phyloP scores from a whole-genome alignment of 1,140 invertebrate genomes.

The Diploscapter pachys region DNA sequence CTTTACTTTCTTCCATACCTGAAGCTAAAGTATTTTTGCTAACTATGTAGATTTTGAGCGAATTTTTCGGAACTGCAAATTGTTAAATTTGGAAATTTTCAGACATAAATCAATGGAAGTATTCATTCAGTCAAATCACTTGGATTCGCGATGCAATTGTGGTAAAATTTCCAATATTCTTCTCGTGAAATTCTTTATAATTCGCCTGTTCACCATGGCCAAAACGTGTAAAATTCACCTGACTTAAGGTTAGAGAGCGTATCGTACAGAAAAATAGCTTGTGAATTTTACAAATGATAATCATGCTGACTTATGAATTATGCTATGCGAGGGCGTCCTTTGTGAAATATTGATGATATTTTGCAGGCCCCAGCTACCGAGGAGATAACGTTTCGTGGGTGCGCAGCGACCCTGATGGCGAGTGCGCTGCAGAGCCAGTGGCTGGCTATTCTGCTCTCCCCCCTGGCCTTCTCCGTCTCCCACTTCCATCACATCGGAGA shows the following conservation, averaged over 20 bases:
- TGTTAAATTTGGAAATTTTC: background rate
- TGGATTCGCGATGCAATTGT: conserved; percentile 14
- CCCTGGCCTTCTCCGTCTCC: conserved; percentile 5
- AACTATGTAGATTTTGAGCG: background rate
- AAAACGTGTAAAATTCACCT: background rate
- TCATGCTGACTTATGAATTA: background rate
- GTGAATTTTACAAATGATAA: background rate
- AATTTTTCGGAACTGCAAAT: too few species aligned
- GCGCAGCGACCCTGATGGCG: conserved; percentile 12
- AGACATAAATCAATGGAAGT: conserved; percentile 16
- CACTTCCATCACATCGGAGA: conserved; percentile 24
- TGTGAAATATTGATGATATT: background rate
- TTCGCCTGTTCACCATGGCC: background rate
- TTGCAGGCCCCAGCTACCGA: conserved; percentile 25
- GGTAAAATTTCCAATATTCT: background rate
- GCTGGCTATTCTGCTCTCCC: background rate
- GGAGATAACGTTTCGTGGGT: conserved; percentile 19
- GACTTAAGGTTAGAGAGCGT: background rate
- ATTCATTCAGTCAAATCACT: background rate
- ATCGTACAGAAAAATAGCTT: background rate
- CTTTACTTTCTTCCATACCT: background rate
- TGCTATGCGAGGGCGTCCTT: too few species aligned
- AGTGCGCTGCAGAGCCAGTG: background rate
- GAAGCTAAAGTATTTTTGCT: background rate
- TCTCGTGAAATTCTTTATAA: background rate